Conservation (phyloP, 2,888 invertebrate species). For the Dione vanillae region DNA sequence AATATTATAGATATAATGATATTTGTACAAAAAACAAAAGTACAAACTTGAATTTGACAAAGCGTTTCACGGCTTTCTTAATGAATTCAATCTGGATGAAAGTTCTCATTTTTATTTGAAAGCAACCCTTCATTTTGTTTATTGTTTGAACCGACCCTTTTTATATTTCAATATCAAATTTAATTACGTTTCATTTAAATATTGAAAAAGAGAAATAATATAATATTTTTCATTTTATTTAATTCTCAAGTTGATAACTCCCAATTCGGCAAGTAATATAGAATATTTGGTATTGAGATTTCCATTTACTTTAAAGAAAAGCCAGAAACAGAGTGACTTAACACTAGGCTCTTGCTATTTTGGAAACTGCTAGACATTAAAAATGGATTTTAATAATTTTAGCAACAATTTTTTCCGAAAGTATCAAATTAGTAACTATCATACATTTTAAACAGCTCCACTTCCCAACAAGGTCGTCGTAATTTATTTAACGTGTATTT, state of each 20-base stretch:
- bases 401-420: too few species aligned
- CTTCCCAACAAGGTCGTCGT: too few species aligned
- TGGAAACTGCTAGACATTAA: too few species aligned
- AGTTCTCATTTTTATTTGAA: slow-evolving; percentile 12
- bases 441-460: too few species aligned
- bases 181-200: background rate
- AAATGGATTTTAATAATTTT: too few species aligned
- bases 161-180: slow-evolving; percentile 14
- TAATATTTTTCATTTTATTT: background rate
- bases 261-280: too few species aligned
- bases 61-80: background rate
- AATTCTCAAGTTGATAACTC: background rate
- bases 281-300: too few species aligned
- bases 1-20: background rate
- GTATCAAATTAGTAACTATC: too few species aligned
- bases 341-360: too few species aligned
- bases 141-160: slow-evolving; percentile 9
- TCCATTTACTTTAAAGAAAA: too few species aligned
- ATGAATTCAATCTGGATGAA: slow-evolving; percentile 17
- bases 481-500: too few species aligned
- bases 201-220: background rate
- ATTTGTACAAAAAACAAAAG: background rate
- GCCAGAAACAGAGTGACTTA: too few species aligned
- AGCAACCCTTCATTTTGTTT: slow-evolving; percentile 10
- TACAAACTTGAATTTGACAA: slow-evolving; percentile 5